phyloP scores from a whole-genome alignment of 2,113 vertebrate species.

The Perca fluviatilis region DNA sequence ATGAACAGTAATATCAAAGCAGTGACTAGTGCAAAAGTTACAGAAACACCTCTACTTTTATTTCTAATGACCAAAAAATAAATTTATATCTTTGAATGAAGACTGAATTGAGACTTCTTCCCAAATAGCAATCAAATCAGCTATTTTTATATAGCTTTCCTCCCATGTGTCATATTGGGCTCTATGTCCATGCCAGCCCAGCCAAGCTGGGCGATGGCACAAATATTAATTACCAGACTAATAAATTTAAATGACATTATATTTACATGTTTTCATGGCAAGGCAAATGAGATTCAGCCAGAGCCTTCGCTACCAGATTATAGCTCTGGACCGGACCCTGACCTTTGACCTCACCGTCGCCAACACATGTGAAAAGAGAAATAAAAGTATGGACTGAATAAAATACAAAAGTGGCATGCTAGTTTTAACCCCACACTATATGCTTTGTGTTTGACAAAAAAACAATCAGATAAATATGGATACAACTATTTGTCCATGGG shows the following conservation, averaged over 20 bases:
- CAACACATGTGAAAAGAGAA: not conserved
- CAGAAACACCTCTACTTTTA: not conserved
- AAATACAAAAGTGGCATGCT: not conserved
- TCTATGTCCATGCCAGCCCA: not conserved
- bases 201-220: not conserved
- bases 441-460: not conserved
- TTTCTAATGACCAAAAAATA: not conserved
- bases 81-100: not conserved
- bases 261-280: slow-evolving; percentile 5
- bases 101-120: not conserved
- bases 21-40: not conserved
- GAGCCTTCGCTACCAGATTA: not conserved
- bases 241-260: not conserved
- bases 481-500: not conserved
- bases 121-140: slow-evolving; percentile 2
- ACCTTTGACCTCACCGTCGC: not conserved
- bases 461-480: not conserved
- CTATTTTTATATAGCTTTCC: not conserved
- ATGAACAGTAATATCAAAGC: not conserved
- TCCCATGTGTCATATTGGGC: not conserved
- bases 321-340: not conserved
- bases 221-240: not conserved
- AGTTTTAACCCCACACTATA: not conserved
- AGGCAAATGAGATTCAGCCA: not conserved
- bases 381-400: not conserved